Base-by-base conservation (phyloP, 2,888 invertebrate genomes). In the Callyntrura sp. region DNA sequence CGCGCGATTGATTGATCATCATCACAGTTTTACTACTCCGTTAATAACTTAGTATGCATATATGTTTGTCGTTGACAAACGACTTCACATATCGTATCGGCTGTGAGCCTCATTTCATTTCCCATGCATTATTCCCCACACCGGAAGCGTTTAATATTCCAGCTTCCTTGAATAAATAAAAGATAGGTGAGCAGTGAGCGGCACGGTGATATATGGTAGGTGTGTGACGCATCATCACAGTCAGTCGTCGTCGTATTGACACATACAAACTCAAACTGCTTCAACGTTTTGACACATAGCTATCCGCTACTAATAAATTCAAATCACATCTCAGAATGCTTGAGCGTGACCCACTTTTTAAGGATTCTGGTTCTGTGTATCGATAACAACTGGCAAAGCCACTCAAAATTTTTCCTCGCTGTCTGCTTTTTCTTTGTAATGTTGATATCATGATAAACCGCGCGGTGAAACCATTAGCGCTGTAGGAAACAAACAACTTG, bases 131-230 rank as follows among this genome's bases (percentile, higher is more conserved):
- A 60, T 60, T 79, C 57, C 79, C n/a, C 60, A 79, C 79, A 79
- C 79, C 79, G 79, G 79, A 79, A 79, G 20, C 60, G 17, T 43
- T 78, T 79, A 60, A 51, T 51, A 60, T 57, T 60, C 60, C 79
- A 79, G 60, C 28, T 79, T 28, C 28, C 60, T 57, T 60, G 20
- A 60, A 43, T 60, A 79, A 79, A 79, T 60, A 79, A 45, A 57
- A 70, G 78, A 78, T 79, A 60, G 4, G 35, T 60, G n/a, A 35
- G 35, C 35, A 35, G n/a, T n/a, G n/a, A 35, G 35, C 35, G 6
- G 35, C 6, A 6, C 14, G 28, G 5, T 20, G 60, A 17, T 70
- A 14, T 8, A 70, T 35, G 28, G 35, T 43, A 79, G 60, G 35
- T 79, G 79, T 79, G 79, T 79, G 79, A 43, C 76, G 25, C 20